Base-by-base conservation (phyloP, 2,797 vertebrate genomes). In the Chiloscyllium punctatum region DNA sequence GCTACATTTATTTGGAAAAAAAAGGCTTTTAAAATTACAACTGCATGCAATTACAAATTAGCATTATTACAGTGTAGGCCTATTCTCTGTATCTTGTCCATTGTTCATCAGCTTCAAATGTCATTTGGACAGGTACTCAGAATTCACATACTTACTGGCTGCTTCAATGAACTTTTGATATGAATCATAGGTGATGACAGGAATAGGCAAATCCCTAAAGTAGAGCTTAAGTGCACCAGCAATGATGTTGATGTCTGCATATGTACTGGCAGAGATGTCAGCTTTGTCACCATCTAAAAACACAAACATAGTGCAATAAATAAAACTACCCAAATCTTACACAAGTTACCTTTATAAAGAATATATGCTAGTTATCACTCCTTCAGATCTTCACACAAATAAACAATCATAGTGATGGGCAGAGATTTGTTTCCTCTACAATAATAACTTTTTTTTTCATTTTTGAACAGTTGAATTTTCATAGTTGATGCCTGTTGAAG, bases 211-310 rank as follows among this genome's bases (percentile, higher is more conserved):
- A 96, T 98, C 98, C 97, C 98, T 97, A 97, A 98, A 98, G 96
- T 98, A 98, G 0, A 98, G 97, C 96, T 98, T 98, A 88, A 98
- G 97, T 92, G 98, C 98, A 69, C 98, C 98, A 0, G 98, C 97
- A 96, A 98, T 98, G 96, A 98, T 98, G 96, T 98, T 98, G 97
- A 98, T 98, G 96, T 98, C 98, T 96, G 98, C 97, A 95, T 98
- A 98, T 96, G 98, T 97, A 96, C 96, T 98, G 97, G 98, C 98
- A 97, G 99, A 98, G 97, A 99, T 99, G 97, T 99, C 99, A 62
- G 98, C 98, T 97, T 99, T 99, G 96, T 99, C 99, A 48, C 99
- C 99, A 96, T 99, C 99, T 99, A 98, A 96, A 97, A n/a, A 96
- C 97, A 21, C 48, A 96, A 72, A 66, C 11, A 33, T 95, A 57